phyloP scores from a whole-genome alignment of 1,140 invertebrate species.

The Bombus cullumanus region DNA sequence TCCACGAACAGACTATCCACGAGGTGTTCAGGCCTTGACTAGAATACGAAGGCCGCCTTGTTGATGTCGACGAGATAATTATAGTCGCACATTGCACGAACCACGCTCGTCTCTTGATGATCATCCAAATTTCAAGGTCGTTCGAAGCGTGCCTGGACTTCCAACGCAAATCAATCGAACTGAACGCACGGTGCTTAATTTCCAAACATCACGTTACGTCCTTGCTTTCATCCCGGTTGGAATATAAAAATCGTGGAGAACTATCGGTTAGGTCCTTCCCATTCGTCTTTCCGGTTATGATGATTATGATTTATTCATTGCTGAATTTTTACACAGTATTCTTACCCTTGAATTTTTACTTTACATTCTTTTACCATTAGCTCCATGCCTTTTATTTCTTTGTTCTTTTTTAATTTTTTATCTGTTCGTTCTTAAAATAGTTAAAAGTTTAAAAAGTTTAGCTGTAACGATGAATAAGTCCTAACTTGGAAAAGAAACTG shows the following conservation, averaged over 20 bases:
- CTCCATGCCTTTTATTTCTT: too few species aligned
- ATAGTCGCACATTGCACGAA: neutral
- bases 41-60: neutral
- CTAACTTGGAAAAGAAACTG: too few species aligned
- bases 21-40: neutral
- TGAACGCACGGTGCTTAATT: neutral
- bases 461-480: too few species aligned
- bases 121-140: slow-evolving; percentile 45
- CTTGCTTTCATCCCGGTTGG: neutral
- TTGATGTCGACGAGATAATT: neutral
- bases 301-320: too few species aligned
- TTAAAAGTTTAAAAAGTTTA: too few species aligned
- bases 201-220: neutral
- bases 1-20: neutral
- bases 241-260: neutral
- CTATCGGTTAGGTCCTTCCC: neutral
- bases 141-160: neutral
- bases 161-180: neutral
- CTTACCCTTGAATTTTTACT: too few species aligned
- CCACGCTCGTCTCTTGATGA: neutral
- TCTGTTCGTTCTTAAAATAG: too few species aligned
- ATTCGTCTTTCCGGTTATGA: neutral
- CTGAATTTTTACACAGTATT: too few species aligned
- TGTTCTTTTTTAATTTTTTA: too few species aligned
- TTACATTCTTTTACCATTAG: too few species aligned